phyloP scores from a whole-genome alignment of 2,113 vertebrate genomes.

The Xenopus tropicalis region UCB_Xtro_10.0 CM004449.2:45782501-45783000 shows the following conservation, averaged over 20 bases:
- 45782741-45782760: background rate
- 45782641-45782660: too few relatives aligned
- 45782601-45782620: too few relatives aligned
- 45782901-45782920: background rate
- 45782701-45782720: background rate
- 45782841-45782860: background rate
- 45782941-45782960: too few relatives aligned
- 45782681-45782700: background rate
- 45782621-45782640: too few relatives aligned
- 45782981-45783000: too few relatives aligned
- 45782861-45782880: background rate
- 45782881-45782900: background rate
- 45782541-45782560: too few relatives aligned
- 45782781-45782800: background rate
- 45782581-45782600: too few relatives aligned
- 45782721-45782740: background rate
- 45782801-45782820: constrained; percentile 19
- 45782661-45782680: too few relatives aligned
- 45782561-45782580: too few relatives aligned
- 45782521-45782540: too few relatives aligned
- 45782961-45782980: too few relatives aligned
- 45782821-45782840: background rate
- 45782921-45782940: background rate
- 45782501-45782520: too few relatives aligned
- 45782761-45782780: background rate